phyloP scores from a whole-genome alignment of 2,113 vertebrate species.

The Plotosus lineatus region DNA sequence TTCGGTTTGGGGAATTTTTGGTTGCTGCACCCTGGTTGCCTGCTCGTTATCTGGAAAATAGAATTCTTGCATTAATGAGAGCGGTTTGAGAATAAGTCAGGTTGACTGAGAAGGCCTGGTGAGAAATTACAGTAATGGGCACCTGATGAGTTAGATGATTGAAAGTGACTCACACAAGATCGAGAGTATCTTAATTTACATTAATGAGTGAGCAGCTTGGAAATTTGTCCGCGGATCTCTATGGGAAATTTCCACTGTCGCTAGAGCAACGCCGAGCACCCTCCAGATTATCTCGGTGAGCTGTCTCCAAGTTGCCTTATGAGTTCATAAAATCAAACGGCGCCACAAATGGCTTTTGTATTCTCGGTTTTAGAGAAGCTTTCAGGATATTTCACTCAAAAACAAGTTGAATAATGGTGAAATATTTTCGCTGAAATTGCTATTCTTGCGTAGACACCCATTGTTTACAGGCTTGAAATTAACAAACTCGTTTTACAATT shows the following conservation, averaged over 20 bases:
- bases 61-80: neutral
- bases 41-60: neutral
- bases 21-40: neutral
- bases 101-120: neutral
- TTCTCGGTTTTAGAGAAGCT: neutral
- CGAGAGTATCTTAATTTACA: conserved; percentile 7
- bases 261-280: neutral
- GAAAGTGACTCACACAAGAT: neutral
- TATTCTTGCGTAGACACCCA: too few relatives aligned
- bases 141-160: conserved; percentile 2
- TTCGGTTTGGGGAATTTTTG: neutral
- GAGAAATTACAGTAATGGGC: conserved; percentile 14
- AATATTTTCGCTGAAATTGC: too few relatives aligned
- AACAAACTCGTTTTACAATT: too few relatives aligned
- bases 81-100: neutral
- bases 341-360: neutral
- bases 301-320: neutral
- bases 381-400: neutral
- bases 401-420: neutral
- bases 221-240: neutral
- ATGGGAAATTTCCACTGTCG: conserved; percentile 20
- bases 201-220: conserved; percentile 26
- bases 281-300: neutral
- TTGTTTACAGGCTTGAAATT: too few relatives aligned
- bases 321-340: neutral